These are phyloP conservation scores for Siphamia tubifer DNA, from an alignment of 2,113 vertebrate species.

Conservation along the genomic window DNA sequence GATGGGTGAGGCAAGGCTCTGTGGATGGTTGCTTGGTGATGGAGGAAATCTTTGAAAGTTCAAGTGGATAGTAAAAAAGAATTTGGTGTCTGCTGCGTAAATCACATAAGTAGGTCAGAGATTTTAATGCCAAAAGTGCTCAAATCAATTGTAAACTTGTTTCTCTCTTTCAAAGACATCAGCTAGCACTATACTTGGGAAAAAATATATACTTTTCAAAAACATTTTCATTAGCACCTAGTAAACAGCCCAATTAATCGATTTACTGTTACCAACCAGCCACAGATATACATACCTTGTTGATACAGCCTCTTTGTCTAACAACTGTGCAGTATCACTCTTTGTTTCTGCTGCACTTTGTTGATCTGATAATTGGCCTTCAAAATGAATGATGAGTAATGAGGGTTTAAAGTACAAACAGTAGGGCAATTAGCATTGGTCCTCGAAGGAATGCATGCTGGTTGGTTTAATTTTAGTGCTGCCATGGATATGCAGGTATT, in stretches of 20 bases:
- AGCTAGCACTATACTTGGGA: conserved; percentile 33
- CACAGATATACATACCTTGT: conserved; percentile 46
- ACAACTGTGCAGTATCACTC: not conserved
- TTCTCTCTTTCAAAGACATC: not conserved
- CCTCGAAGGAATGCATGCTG: not conserved
- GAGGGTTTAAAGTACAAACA: conserved; percentile 26
- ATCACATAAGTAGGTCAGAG: conserved; percentile 53
- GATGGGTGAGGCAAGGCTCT: conserved; percentile 68
- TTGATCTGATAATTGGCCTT: conserved; percentile 38
- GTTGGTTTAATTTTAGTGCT: not conserved
- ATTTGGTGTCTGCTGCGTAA: conserved; percentile 51
- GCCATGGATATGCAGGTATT: not conserved
- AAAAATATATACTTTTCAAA: conserved; percentile 18
- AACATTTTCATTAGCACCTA: conserved; percentile 55
- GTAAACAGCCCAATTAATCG: conserved; percentile 65
- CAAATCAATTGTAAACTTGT: not conserved
- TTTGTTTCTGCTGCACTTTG: not conserved
- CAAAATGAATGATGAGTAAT: conserved; percentile 28
- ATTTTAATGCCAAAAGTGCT: conserved; percentile 34
- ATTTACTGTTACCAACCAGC: conserved; percentile 60
- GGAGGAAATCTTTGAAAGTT: conserved; percentile 62
- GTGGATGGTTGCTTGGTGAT: conserved; percentile 64
- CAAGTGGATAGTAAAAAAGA: conserved; percentile 36
- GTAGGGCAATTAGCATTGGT: not conserved
- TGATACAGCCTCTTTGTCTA: conserved; percentile 54